Conservation (phyloP, 2,888 invertebrate species). For the Rhimphoctona megacephalus region DNA sequence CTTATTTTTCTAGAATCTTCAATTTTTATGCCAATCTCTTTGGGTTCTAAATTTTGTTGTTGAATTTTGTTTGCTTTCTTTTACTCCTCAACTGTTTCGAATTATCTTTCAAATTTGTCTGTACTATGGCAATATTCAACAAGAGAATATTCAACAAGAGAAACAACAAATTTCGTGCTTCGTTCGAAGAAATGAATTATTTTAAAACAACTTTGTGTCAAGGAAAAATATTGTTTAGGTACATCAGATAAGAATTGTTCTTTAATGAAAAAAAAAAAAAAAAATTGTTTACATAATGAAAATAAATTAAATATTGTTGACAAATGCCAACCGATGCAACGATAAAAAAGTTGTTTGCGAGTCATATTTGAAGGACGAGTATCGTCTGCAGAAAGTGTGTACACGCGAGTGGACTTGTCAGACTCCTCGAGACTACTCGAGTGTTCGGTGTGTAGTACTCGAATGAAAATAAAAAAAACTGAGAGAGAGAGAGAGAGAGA, state of each 20-base stretch:
- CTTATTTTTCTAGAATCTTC: not conserved
- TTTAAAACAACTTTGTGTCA: not conserved
- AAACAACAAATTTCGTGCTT: too few relatives aligned
- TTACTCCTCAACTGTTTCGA: not conserved
- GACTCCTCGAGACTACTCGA: conserved; percentile 55
- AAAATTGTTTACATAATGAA: not conserved
- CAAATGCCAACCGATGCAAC: not conserved
- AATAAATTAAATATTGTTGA: conserved; percentile 1
- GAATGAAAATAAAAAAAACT: conserved; percentile 57
- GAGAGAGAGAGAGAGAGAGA: conserved; percentile 22
- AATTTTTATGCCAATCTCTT: not conserved
- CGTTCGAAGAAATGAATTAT: too few relatives aligned
- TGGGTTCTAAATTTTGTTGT: not conserved
- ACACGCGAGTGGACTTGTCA: conserved; percentile 53
- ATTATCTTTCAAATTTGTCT: not conserved
- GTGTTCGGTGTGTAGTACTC: conserved; percentile 56
- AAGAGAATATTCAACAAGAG: too few relatives aligned
- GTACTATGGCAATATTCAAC: too few relatives aligned
- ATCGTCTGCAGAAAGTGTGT: conserved; percentile 39
- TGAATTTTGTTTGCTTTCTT: not conserved
- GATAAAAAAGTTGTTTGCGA: conserved; percentile 41
- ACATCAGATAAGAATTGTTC: not conserved
- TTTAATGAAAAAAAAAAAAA: not conserved
- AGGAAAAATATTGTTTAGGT: not conserved
- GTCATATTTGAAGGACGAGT: conserved; percentile 50